These are phyloP conservation scores for Ataeniobius toweri DNA, from an alignment of 2,797 vertebrate species.

Conservation along the genomic window DNA sequence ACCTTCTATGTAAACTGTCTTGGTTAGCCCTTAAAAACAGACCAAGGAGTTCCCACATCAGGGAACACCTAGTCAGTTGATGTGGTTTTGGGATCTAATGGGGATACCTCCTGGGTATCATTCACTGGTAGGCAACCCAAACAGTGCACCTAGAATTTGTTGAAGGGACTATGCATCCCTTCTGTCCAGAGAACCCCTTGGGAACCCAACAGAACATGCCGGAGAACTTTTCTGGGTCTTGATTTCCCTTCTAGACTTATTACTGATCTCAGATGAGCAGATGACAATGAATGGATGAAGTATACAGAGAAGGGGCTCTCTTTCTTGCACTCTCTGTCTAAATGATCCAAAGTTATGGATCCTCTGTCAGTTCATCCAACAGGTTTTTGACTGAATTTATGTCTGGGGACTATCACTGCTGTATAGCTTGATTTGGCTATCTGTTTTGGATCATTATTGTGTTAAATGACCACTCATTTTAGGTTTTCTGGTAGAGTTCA, in stretches of 20 bases:
- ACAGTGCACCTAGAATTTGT: neutral
- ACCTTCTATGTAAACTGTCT: no score
- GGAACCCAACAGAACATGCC: neutral
- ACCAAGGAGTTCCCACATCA: neutral
- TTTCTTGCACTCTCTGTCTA: neutral
- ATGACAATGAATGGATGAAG: neutral
- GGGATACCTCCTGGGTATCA: neutral
- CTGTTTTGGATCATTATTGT: neutral
- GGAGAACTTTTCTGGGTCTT: neutral
- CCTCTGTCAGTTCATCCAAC: neutral
- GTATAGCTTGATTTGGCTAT: neutral
- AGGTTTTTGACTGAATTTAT: neutral
- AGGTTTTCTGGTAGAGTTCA: neutral
- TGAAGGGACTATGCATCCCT: neutral
- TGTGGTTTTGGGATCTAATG: neutral
- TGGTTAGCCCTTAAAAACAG: no score
- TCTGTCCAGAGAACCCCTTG: neutral
- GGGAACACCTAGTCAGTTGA: neutral
- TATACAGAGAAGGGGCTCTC: neutral
- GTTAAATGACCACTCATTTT: neutral
- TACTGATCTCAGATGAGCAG: neutral
- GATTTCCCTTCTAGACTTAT: neutral
- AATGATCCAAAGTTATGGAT: neutral
- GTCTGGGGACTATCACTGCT: neutral
- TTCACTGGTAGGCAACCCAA: neutral